Evolutionary conservation across 1,140 invertebrate species (phyloP), one percentile per base, ranked within the genome.

Genomic region (Plodia interpunctella): DNA sequence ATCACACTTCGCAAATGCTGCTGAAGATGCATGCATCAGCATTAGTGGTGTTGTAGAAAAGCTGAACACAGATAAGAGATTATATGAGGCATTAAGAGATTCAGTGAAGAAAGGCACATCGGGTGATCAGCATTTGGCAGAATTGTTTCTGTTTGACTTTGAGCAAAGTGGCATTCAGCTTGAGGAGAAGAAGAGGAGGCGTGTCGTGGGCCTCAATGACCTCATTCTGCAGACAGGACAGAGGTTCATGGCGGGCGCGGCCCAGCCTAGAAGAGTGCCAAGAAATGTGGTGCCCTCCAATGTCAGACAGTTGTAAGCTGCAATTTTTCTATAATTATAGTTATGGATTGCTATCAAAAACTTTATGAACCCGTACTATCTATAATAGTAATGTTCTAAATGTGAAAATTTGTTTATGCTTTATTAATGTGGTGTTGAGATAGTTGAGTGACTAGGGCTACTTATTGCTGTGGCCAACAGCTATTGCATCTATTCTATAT

Each of bases 101-200:
- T 95, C 95, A 0, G 91, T 95, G 0, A 86, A 92, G 53, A 83
- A 92, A 17, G 95, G 95, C 10, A 97, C 98, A 78, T 92, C 92
- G 0, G 93, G 96, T 1, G 98, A 99, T 80, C 80, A 94, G 51
- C 95, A 98, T 87, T 95, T 99, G 2, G 94, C 94, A 0, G 91
- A 95, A 74, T 85, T 99, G 56, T 99, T 99, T 90, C 86, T 98
- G 30, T 97, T 98, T 88, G 98, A 99, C 84, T 99, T 99, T 91
- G 97, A 99, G 83, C 97, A 98, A 86, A 95, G 95, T 90, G 98
- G 98, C 6, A 99, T 99, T 68, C 97, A 99, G 86, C 90, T 99
- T 55, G 92, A 94, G n/a, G 95, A 97, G 68, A 80, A 91, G 3
- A 91, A 95, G 66, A 90, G 97, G 55, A 83, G 93, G 62, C 87